Evolutionary conservation across 2,113 vertebrate species (phyloP).

Genomic region (Eidolon helvum): DNA sequence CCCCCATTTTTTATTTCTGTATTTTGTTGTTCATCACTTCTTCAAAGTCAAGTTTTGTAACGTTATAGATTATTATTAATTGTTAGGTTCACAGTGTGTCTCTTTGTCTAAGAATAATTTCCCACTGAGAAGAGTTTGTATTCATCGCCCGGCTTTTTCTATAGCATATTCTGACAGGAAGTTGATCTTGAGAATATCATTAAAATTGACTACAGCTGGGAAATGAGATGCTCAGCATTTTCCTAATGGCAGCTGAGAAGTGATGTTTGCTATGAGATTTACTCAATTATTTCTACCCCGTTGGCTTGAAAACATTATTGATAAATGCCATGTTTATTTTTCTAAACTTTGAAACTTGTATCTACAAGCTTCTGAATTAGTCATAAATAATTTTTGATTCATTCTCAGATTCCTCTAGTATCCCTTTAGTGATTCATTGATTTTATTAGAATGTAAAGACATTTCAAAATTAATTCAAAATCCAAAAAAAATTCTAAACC

Average conservation of each 20-base stretch:
- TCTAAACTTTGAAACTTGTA: slow-evolving; percentile 26
- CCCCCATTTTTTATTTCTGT: not conserved
- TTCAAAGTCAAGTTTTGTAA: not conserved
- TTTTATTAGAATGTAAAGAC: slow-evolving; percentile 51
- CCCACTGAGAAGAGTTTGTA: slow-evolving; percentile 21
- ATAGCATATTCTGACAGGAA: not conserved
- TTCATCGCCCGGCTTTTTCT: slow-evolving; percentile 22
- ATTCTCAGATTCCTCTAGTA: not conserved
- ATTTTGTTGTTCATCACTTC: not conserved
- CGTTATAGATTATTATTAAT: not conserved
- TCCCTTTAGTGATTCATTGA: slow-evolving; percentile 38
- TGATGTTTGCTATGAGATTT: slow-evolving; percentile 24
- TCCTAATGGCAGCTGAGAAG: not conserved
- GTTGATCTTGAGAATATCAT: not conserved
- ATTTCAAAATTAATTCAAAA: slow-evolving; percentile 50
- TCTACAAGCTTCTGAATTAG: slow-evolving; percentile 27
- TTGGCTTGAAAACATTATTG: slow-evolving; percentile 39
- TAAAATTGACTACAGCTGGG: slow-evolving; percentile 41
- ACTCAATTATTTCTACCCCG: slow-evolving; percentile 27
- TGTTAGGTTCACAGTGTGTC: not conserved
- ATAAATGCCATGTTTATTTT: slow-evolving; percentile 42
- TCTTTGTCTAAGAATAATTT: slow-evolving; percentile 29
- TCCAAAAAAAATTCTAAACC: slow-evolving; percentile 43
- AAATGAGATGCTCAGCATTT: slow-evolving; percentile 25
- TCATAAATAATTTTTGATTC: slow-evolving; percentile 58